These are phyloP conservation scores for Mythimna impura DNA, from an alignment of 2,888 invertebrate genomes.

Conservation along the genomic window DNA sequence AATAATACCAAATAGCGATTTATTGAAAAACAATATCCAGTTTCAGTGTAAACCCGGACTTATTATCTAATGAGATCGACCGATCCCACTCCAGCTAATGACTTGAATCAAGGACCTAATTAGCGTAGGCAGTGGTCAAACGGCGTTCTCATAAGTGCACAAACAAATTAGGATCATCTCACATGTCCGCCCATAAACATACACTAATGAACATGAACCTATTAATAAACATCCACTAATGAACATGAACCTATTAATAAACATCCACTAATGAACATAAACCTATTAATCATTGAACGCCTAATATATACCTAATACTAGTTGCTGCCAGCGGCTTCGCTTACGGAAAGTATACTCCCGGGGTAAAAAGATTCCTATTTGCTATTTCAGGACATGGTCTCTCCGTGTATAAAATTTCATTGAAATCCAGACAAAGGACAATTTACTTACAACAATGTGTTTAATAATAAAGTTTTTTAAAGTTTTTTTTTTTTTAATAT, in stretches of 20 bases:
- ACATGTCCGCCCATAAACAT: not conserved
- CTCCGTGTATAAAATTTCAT: too few relatives aligned
- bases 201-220: constrained; percentile 11
- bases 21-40: not conserved
- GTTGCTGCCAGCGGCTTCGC: too few relatives aligned
- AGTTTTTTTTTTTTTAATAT: too few relatives aligned
- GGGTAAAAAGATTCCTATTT: too few relatives aligned
- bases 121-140: constrained; percentile 21
- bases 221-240: constrained; percentile 14
- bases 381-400: too few relatives aligned
- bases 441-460: too few relatives aligned
- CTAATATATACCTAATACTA: not conserved
- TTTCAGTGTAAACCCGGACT: not conserved
- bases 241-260: constrained; percentile 11
- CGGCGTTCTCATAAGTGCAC: constrained; percentile 1
- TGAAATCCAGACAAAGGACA: too few relatives aligned
- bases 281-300: not conserved
- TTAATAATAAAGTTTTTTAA: too few relatives aligned
- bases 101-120: constrained; percentile 21
- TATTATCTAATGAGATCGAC: not conserved
- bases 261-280: constrained; percentile 9
- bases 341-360: too few relatives aligned
- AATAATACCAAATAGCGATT: too few relatives aligned
- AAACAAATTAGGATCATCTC: constrained; percentile 7
- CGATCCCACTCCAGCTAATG: not conserved